phyloP scores from a whole-genome alignment of 2,797 vertebrate species.

The Cacajao melanocephalus region DNA sequence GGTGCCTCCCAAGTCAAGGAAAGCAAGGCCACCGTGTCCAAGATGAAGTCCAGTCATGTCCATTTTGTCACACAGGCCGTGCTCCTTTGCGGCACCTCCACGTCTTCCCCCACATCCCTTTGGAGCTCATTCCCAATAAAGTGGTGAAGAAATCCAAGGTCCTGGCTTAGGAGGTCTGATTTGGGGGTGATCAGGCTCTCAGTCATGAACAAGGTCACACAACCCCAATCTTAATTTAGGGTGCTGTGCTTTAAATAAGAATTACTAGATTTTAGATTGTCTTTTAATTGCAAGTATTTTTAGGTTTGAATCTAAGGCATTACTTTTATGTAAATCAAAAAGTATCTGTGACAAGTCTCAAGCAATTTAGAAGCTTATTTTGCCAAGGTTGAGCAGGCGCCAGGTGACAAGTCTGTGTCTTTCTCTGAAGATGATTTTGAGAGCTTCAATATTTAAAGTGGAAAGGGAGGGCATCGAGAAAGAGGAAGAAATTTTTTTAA shows the following conservation, averaged over 20 bases:
- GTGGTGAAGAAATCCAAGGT: not conserved
- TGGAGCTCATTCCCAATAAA: conserved; percentile 84
- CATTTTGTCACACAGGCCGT: conserved; percentile 85
- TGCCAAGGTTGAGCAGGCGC: too few species aligned
- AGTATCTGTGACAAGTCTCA: too few species aligned
- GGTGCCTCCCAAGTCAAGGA: conserved; percentile 85
- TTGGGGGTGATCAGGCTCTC: not conserved
- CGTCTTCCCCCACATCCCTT: conserved; percentile 86
- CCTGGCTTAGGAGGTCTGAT: conserved; percentile 85
- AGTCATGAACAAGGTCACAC: not conserved
- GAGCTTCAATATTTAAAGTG: too few species aligned
- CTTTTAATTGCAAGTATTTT: not conserved
- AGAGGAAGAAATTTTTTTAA: too few species aligned
- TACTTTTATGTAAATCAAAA: not conserved
- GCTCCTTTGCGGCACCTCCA: conserved; percentile 77
- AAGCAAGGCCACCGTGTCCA: not conserved
- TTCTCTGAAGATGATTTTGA: too few species aligned
- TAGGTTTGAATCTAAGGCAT: not conserved
- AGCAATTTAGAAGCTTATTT: too few species aligned
- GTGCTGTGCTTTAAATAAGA: not conserved
- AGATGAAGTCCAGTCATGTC: conserved; percentile 87
- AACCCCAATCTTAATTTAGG: not conserved
- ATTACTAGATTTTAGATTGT: not conserved
- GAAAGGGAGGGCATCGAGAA: too few species aligned
- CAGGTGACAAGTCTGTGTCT: too few species aligned